Conservation (phyloP, 2,113 vertebrate species). For the Halichoeres trimaculatus region DNA sequence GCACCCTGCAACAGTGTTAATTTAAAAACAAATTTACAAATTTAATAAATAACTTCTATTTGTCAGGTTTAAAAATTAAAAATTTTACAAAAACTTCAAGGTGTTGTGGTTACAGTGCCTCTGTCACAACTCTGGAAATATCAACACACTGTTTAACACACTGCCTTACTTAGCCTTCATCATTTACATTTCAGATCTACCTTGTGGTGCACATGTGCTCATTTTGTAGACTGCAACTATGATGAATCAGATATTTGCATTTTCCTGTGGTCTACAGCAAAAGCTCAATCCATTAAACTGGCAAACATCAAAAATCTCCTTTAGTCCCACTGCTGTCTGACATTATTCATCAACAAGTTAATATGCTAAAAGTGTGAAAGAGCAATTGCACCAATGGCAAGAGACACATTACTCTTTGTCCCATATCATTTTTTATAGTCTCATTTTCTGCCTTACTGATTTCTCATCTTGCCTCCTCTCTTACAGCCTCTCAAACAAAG, state of each 20-base stretch:
- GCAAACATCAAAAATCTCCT: constrained; percentile 37
- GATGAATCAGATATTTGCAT: not conserved
- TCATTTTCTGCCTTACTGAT: constrained; percentile 78
- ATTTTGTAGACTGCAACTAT: not conserved
- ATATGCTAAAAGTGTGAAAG: constrained; percentile 58
- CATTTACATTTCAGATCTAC: too few species aligned
- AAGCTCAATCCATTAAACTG: constrained; percentile 8
- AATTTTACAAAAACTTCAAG: too few species aligned
- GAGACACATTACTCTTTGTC: constrained; percentile 71
- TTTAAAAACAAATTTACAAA: too few species aligned
- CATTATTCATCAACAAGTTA: constrained; percentile 59
- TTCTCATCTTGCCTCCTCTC: constrained; percentile 50
- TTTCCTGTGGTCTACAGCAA: not conserved
- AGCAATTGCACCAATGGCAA: constrained; percentile 55
- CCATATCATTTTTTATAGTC: constrained; percentile 71
- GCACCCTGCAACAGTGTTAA: too few species aligned
- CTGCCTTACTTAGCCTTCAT: too few species aligned
- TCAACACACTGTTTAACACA: too few species aligned
- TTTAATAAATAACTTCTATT: too few species aligned
- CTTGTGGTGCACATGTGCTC: not conserved
- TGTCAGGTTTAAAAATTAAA: too few species aligned
- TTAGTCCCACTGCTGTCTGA: constrained; percentile 21
- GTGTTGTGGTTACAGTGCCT: too few species aligned
- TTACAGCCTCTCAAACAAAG: constrained; percentile 16
- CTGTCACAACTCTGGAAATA: too few species aligned